phyloP scores from a whole-genome alignment of 37 sponge, comb jelly and placozoan species.

The Tethya wilhelma region DNA sequence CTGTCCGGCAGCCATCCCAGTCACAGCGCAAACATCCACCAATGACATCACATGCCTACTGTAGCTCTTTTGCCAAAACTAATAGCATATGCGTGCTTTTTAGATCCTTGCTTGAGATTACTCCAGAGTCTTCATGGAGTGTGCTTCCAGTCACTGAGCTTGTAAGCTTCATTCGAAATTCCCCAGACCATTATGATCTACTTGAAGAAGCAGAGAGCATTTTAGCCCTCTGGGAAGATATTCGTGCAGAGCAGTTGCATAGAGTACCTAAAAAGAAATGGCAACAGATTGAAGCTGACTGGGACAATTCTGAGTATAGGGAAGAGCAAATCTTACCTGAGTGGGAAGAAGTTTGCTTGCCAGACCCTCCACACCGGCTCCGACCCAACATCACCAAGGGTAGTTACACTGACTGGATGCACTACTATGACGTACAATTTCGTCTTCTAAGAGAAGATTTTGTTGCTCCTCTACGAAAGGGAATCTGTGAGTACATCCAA shows the following conservation, averaged over 20 bases:
- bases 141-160: conserved; percentile 50
- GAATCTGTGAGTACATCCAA: conserved; percentile 54
- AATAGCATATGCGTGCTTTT: conserved; percentile 11
- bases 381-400: conserved; percentile 64
- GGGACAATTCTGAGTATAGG: conserved; percentile 62
- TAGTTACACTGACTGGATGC: conserved; percentile 67
- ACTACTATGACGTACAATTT: conserved; percentile 89
- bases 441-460: conserved; percentile 89
- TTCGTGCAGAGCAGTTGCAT: background rate
- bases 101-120: background rate
- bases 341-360: conserved; percentile 43
- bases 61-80: too few relatives aligned
- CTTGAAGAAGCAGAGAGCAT: too few relatives aligned
- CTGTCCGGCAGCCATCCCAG: background rate
- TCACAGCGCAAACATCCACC: too few relatives aligned
- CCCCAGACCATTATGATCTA: too few relatives aligned
- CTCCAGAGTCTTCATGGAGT: conserved; percentile 37
- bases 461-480: conserved; percentile 81
- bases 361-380: conserved; percentile 34
- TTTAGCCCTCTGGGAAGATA: background rate
- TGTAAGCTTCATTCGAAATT: too few relatives aligned
- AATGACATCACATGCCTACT: too few relatives aligned
- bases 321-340: conserved; percentile 48
- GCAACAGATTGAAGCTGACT: background rate
- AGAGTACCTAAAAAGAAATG: background rate